Conservation (phyloP, 2,797 vertebrate species). For the Ctenopoma kingsleyae region DNA sequence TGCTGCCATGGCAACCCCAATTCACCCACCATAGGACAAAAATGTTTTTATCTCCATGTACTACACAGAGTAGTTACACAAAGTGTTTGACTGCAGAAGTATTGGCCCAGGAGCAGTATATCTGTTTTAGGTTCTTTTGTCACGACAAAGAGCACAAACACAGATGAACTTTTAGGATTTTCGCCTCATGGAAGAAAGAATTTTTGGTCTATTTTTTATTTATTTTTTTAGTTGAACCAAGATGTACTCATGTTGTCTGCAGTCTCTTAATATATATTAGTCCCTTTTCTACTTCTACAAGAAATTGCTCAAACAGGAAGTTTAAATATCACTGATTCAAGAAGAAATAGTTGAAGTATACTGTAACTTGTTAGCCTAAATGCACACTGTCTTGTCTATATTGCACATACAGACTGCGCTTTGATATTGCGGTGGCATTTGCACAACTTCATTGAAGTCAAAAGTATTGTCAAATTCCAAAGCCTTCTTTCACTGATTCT, state of each 20-base stretch:
- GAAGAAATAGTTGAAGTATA: neutral
- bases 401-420: neutral
- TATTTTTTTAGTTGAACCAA: neutral
- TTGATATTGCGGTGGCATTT: neutral
- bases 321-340: neutral
- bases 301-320: slow-evolving; percentile 1
- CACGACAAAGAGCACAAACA: slow-evolving; percentile 48
- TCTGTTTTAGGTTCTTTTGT: slow-evolving; percentile 72
- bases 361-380: neutral
- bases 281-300: neutral
- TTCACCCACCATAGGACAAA: slow-evolving; percentile 86
- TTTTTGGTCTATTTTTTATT: neutral
- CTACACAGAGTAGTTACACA: slow-evolving; percentile 93
- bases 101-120: slow-evolving; percentile 79
- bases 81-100: slow-evolving; percentile 85
- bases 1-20: slow-evolving; percentile 91
- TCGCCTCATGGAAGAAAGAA: slow-evolving; percentile 19
- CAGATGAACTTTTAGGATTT: slow-evolving; percentile 48
- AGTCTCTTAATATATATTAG: too few relatives aligned
- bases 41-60: slow-evolving; percentile 90
- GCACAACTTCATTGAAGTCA: neutral
- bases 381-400: neutral
- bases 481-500: too few relatives aligned
- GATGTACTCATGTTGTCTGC: neutral
- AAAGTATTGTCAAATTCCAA: too few relatives aligned